Evolutionary conservation across 2,113 vertebrate genomes (phyloP), one percentile per base, ranked within the genome.

Genomic region (Chaetorhynchus papuensis): DNA sequence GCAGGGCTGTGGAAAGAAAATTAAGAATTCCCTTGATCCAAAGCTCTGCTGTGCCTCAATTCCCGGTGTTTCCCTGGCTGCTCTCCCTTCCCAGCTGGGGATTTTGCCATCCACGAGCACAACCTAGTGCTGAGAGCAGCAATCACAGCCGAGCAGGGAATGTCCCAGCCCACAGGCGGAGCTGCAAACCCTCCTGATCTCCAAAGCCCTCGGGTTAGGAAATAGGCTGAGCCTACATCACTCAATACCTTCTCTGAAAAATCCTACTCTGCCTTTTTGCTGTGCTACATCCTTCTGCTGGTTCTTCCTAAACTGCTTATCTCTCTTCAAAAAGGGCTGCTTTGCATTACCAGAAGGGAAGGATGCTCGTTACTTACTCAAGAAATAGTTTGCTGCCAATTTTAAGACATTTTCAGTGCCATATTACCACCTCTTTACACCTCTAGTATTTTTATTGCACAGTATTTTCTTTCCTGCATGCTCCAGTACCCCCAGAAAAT

Each of bases 121-220:
- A 72, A 30, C 95, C 96, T 91, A 86, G 93, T 13, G 96, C 90
- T 3, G 42, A 14, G 45, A 12, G 50, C 81, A 61, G 95, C 72
- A 84, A 82, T 15, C 47, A 50, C 90, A 71, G 0, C 65, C 6
- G 50, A 30, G 68, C 18, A 0, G 50, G 44, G 20, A 35, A 14
- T 5, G 26, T 0, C 64, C 20, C 80, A 31, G 2, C 49, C 7
- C 65, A 12, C 44, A 33, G 18, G 17, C 6, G 49, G 0, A 39
- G 31, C 69, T 92, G 35, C 49, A 80, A 74, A 89, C 4, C 33
- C 66, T 42, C 23, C 65, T 30, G 3, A 6, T 3, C 41, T 10
- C 18, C 45, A 37, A 59, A 87, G 9, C 7, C 39, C 30, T 39
- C 4, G 0, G 3, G 5, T 37, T 15, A 42, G 61, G 26, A 56